phyloP scores from a whole-genome alignment of 2,113 vertebrate genomes.

The Malurus melanocephalus region DNA sequence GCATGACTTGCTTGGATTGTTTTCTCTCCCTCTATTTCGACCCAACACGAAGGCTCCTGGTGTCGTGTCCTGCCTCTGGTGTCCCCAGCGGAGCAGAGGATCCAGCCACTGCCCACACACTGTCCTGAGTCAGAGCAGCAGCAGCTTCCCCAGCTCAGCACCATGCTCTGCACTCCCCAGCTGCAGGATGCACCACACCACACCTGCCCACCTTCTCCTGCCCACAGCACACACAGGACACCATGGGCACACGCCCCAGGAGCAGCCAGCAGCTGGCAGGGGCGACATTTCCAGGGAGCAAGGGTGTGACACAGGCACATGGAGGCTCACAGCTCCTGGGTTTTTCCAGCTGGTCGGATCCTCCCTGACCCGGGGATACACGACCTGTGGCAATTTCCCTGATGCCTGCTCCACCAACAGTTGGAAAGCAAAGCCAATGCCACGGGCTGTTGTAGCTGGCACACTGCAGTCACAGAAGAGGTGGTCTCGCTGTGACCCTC shows the following conservation, averaged over 20 bases:
- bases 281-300: not conserved
- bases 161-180: rapidly evolving
- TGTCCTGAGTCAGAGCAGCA: rapidly evolving
- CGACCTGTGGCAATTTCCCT: not conserved
- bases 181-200: not conserved
- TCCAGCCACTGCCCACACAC: not conserved
- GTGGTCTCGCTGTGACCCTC: rapidly evolving
- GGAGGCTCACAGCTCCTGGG: not conserved
- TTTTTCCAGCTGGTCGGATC: not conserved
- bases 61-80: not conserved
- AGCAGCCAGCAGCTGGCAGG: not conserved
- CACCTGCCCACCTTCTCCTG: not conserved
- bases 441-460: rapidly evolving
- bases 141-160: not conserved
- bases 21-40: not conserved
- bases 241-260: rapidly evolving
- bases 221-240: not conserved
- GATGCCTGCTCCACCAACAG: rapidly evolving
- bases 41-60: not conserved
- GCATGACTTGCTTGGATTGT: rapidly evolving
- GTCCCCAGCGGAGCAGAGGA: not conserved
- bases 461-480: not conserved
- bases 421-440: not conserved
- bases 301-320: not conserved
- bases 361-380: not conserved